Conservation (phyloP, 2,888 invertebrate species). For the Rhopalosiphum nymphaeae region DNA sequence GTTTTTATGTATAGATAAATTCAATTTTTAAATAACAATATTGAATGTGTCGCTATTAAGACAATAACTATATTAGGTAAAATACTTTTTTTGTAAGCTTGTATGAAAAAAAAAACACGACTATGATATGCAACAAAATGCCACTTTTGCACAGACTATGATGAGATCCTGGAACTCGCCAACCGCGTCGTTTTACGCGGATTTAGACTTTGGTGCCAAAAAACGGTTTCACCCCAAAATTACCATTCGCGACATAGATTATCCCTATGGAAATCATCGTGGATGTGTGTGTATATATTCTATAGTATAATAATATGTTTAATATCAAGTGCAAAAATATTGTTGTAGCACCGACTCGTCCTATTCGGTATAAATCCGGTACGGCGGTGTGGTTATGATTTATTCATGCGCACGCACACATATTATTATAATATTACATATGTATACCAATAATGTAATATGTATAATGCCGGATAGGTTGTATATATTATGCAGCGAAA, state of each 20-base stretch:
- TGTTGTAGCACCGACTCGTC: background rate
- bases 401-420: background rate
- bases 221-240: background rate
- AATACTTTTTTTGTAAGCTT: background rate
- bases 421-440: conserved; percentile 2
- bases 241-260: background rate
- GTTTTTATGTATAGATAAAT: background rate
- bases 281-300: background rate
- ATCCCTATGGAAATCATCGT: background rate
- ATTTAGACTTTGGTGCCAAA: background rate
- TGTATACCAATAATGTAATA: background rate
- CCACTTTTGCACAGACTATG: background rate
- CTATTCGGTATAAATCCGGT: background rate
- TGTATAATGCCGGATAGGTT: background rate
- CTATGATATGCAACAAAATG: background rate
- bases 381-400: background rate
- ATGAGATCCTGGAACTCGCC: background rate
- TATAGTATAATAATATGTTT: background rate
- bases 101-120: background rate
- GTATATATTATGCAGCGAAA: background rate
- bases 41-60: background rate
- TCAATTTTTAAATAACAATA: background rate
- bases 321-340: background rate
- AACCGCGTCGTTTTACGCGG: background rate
- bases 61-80: background rate